Conservation (phyloP, 2,888 invertebrate species). For the Drosophila maculinotata region DNA sequence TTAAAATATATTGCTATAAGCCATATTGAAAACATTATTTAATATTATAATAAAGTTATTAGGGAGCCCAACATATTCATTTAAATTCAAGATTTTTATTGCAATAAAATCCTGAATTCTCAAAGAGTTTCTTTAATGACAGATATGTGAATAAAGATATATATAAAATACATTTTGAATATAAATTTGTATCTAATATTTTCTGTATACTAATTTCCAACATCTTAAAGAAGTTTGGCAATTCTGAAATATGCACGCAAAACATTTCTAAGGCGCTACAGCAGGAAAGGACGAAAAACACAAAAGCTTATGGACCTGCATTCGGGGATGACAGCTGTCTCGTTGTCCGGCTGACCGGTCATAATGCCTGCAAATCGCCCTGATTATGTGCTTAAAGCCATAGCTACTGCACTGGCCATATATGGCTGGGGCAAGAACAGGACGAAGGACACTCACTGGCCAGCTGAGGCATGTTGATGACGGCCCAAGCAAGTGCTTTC, state of each 20-base stretch:
- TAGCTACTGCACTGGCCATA: constrained; percentile 25
- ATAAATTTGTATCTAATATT: no score
- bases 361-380: constrained; percentile 77
- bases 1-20: no score
- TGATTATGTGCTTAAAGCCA: constrained; percentile 70
- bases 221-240: neutral
- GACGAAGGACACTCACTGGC: constrained; percentile 15
- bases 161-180: no score
- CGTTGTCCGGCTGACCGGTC: constrained; percentile 26
- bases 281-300: constrained; percentile 1
- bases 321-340: constrained; percentile 21
- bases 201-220: no score
- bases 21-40: no score
- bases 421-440: constrained; percentile 20
- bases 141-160: no score
- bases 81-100: no score
- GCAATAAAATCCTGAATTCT: no score
- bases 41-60: no score
- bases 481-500: constrained; percentile 52
- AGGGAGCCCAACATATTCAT: no score
- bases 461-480: constrained; percentile 47
- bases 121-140: no score
- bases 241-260: constrained; percentile 1
- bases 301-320: constrained; percentile 38
- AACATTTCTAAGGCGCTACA: constrained; percentile 10